Conservation (phyloP, 2,113 vertebrate genomes). For the Aegithalos caudatus region DNA sequence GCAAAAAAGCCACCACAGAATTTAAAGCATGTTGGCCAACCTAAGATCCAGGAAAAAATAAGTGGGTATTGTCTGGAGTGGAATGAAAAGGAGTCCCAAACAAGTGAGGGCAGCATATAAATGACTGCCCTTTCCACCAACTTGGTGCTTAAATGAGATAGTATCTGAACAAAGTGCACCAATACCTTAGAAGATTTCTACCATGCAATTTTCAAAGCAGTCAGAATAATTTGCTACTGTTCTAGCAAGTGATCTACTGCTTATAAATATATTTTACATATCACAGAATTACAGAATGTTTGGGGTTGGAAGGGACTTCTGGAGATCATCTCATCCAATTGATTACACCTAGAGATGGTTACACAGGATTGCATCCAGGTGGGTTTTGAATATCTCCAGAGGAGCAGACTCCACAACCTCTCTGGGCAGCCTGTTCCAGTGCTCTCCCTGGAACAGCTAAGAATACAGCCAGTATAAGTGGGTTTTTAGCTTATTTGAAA, state of each 20-base stretch:
- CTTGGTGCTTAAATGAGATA: background rate
- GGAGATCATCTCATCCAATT: background rate
- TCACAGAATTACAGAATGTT: background rate
- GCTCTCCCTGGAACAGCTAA: background rate
- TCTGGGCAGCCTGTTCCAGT: background rate
- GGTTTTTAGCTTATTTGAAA: background rate
- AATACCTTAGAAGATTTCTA: background rate
- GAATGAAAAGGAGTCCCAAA: background rate
- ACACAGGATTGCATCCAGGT: background rate
- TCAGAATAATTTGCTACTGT: background rate
- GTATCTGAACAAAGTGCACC: background rate
- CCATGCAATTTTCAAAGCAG: background rate
- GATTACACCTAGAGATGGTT: background rate
- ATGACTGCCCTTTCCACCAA: background rate
- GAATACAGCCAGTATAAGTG: background rate
- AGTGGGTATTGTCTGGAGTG: rapidly evolving
- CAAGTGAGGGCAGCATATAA: background rate
- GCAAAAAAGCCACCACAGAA: background rate
- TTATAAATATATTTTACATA: background rate
- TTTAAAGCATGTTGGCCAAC: background rate
- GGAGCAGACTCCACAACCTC: background rate
- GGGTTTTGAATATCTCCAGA: background rate
- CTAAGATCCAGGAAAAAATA: background rate
- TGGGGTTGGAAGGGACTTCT: background rate
- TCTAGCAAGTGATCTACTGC: background rate